A percentile compares a stretch with the other conserved stretches of the same genome.
Evolutionary conservation across 2,113 vertebrate genomes (phyloP).

Genomic region (Tychaedon coryphoeus): DNA sequence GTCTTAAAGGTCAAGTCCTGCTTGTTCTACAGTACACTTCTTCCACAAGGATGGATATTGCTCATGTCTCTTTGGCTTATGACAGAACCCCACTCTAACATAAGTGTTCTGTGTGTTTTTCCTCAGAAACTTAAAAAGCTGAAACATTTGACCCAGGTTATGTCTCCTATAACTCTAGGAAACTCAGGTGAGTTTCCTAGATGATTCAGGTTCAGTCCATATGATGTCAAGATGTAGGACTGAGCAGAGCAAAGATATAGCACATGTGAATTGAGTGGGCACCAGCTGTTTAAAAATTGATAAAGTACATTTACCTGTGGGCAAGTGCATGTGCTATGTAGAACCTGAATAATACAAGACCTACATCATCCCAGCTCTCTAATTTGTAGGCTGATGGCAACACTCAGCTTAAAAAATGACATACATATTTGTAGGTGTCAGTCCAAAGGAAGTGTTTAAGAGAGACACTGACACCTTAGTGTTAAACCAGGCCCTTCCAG

Average conservation of each 20-base stretch:
- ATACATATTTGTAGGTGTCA: not conserved
- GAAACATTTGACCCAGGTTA: not conserved
- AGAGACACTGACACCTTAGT: not conserved
- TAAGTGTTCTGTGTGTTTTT: not conserved
- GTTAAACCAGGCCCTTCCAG: not conserved
- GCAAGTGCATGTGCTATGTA: not conserved
- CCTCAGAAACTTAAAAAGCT: not conserved
- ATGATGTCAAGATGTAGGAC: not conserved
- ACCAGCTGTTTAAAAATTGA: not conserved
- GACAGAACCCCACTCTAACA: not conserved
- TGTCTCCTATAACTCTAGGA: not conserved
- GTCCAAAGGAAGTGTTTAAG: not conserved
- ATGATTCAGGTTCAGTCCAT: not conserved
- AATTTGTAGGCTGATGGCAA: not conserved
- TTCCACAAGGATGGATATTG: not conserved
- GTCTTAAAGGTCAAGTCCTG: not conserved
- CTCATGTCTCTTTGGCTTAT: not conserved
- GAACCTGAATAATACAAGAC: not conserved
- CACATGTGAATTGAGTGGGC: not conserved
- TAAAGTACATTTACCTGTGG: not conserved
- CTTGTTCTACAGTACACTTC: not conserved
- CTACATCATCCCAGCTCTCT: not conserved
- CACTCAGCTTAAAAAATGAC: not conserved
- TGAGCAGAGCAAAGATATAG: not conserved
- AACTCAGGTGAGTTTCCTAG: not conserved